Conservation (phyloP, 2,113 vertebrate species). For the Cyprinus carpio region DNA sequence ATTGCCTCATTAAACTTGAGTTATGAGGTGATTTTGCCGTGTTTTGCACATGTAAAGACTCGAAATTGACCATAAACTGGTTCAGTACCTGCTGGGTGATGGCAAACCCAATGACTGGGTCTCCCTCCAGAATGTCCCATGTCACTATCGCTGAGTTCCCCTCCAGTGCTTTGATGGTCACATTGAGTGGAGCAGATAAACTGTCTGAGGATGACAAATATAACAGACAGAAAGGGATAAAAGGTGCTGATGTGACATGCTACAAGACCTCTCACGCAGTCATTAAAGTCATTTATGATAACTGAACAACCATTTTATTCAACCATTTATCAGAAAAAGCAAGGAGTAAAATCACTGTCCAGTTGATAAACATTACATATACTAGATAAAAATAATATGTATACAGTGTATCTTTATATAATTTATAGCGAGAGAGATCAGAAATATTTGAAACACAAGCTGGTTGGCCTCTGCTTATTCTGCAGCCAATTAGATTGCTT, state of each 20-base stretch:
- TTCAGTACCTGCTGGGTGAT: slow-evolving; percentile 92
- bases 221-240: slow-evolving; percentile 9
- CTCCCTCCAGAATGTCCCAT: slow-evolving; percentile 94
- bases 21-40: slow-evolving; percentile 13
- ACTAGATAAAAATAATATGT: no score
- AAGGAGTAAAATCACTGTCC: no score
- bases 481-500: no score
- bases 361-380: no score
- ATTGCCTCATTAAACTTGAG: slow-evolving; percentile 21
- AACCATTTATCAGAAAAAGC: no score
- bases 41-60: slow-evolving; percentile 9
- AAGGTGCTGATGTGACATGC: neutral
- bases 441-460: no score
- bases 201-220: slow-evolving; percentile 76
- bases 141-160: slow-evolving; percentile 93
- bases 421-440: no score
- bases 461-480: no score
- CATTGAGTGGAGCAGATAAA: slow-evolving; percentile 91
- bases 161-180: slow-evolving; percentile 92
- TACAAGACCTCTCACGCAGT: neutral
- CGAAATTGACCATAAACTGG: slow-evolving; percentile 12
- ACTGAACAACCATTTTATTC: no score
- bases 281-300: no score
- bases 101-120: slow-evolving; percentile 94
- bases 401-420: no score